Evolutionary conservation across 2,113 vertebrate species (phyloP).

Genomic region (Tenrec ecaudatus): DNA sequence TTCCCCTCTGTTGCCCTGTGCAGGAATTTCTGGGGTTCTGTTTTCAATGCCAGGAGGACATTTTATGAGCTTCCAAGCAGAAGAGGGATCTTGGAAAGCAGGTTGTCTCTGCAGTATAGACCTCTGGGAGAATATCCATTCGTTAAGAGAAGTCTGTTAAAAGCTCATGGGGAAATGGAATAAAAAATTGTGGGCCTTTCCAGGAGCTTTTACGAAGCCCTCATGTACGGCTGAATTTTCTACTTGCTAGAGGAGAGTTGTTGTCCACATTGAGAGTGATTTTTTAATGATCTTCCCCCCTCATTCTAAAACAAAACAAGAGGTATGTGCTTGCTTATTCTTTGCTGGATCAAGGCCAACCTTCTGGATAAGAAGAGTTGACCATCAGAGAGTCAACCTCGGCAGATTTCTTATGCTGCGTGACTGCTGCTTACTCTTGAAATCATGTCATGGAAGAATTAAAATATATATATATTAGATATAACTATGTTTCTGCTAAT

Average conservation of each 20-base stretch:
- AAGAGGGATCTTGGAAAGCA: background rate
- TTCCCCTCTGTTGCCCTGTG: background rate
- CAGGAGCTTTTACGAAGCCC: too few species aligned
- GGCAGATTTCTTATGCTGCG: background rate
- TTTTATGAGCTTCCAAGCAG: background rate
- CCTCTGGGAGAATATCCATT: background rate
- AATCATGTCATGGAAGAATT: background rate
- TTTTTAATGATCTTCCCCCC: background rate
- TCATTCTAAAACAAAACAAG: constrained; percentile 12
- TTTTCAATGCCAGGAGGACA: background rate
- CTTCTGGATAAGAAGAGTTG: background rate
- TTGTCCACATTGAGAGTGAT: background rate
- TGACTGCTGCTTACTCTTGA: background rate
- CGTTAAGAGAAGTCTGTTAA: too few species aligned
- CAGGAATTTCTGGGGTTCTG: too few species aligned
- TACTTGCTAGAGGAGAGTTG: background rate
- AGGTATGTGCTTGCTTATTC: background rate
- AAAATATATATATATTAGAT: background rate
- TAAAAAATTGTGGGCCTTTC: too few species aligned
- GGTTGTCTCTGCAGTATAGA: background rate
- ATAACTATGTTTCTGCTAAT: background rate
- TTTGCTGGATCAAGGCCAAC: constrained; percentile 7
- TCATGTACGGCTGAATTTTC: background rate
- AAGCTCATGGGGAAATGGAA: too few species aligned
- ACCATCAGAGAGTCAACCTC: background rate